Evolutionary conservation across 2,113 vertebrate genomes (phyloP).

Genomic region (Peromyscus leucopus): DNA sequence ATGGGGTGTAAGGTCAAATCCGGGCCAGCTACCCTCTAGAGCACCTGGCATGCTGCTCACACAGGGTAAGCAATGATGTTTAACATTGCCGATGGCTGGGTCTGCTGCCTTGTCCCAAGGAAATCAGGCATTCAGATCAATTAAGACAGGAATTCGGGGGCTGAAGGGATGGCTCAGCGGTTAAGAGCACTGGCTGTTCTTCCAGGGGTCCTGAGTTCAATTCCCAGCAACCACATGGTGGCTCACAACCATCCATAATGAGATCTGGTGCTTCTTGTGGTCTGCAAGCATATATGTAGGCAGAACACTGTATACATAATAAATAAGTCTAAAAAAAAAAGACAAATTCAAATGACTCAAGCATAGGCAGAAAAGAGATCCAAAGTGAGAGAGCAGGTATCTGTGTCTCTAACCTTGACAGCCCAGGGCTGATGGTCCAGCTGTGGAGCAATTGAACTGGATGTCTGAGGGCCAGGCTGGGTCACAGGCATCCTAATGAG

Average conservation of each 20-base stretch:
- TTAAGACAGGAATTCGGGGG: background rate
- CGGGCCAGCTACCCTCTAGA: background rate
- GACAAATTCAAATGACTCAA: background rate
- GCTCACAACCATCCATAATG: too few species aligned
- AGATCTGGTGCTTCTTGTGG: too few species aligned
- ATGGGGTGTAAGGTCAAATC: background rate
- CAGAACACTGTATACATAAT: too few species aligned
- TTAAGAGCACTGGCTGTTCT: too few species aligned
- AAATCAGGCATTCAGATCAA: background rate
- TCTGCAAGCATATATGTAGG: too few species aligned
- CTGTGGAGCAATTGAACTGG: background rate
- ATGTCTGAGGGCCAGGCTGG: background rate
- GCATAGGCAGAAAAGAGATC: background rate
- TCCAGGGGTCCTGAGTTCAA: too few species aligned
- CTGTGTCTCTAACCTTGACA: background rate
- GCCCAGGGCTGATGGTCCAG: background rate
- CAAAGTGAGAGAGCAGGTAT: background rate
- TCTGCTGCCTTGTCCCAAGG: background rate
- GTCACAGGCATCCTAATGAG: background rate
- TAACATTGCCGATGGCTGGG: background rate
- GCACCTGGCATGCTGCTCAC: background rate
- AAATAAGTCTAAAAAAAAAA: too few species aligned
- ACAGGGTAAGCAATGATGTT: background rate
- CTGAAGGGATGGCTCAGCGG: too few species aligned
- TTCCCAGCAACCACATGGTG: too few species aligned